These are phyloP conservation scores for Leucophenga montana DNA, from an alignment of 2,888 invertebrate species.

Conservation along the genomic window DNA sequence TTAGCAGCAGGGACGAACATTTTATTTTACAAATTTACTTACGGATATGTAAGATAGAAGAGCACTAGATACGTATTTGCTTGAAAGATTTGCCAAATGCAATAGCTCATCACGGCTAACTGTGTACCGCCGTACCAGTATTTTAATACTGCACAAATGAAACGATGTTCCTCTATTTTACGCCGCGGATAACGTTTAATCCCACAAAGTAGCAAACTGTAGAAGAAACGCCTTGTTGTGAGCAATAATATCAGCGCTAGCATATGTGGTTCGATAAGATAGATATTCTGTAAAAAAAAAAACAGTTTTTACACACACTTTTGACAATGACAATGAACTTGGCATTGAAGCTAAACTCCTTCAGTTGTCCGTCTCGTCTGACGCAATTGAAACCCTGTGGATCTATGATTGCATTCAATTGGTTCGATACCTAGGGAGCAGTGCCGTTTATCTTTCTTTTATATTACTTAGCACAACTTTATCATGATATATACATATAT, in stretches of 20 bases:
- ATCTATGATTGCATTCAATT: too few species aligned
- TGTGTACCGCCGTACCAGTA: slow-evolving; percentile 76
- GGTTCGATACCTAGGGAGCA: too few species aligned
- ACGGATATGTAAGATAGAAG: slow-evolving; percentile 92
- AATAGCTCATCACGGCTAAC: slow-evolving; percentile 78
- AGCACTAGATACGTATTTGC: slow-evolving; percentile 85
- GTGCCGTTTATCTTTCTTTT: too few species aligned
- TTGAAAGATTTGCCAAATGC: slow-evolving; percentile 82
- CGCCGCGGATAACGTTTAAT: slow-evolving; percentile 73
- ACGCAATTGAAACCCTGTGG: too few species aligned
- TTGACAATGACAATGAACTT: too few species aligned
- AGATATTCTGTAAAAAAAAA: slow-evolving; percentile 83
- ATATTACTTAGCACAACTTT: too few species aligned
- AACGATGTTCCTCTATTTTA: slow-evolving; percentile 38
- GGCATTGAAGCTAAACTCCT: too few species aligned
- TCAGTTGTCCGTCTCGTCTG: too few species aligned
- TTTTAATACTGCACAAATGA: slow-evolving; percentile 56
- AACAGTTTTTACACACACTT: too few species aligned
- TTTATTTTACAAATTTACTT: slow-evolving; percentile 75
- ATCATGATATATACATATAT: too few species aligned
- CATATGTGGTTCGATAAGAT: slow-evolving; percentile 92
- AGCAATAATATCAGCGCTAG: slow-evolving; percentile 88
- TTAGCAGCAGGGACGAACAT: not conserved
- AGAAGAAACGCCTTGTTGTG: slow-evolving; percentile 85
- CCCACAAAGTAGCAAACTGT: slow-evolving; percentile 76